Conservation (phyloP, 1,140 invertebrate genomes). For the fruit fly (Drosophila melanogaster) region DNA sequence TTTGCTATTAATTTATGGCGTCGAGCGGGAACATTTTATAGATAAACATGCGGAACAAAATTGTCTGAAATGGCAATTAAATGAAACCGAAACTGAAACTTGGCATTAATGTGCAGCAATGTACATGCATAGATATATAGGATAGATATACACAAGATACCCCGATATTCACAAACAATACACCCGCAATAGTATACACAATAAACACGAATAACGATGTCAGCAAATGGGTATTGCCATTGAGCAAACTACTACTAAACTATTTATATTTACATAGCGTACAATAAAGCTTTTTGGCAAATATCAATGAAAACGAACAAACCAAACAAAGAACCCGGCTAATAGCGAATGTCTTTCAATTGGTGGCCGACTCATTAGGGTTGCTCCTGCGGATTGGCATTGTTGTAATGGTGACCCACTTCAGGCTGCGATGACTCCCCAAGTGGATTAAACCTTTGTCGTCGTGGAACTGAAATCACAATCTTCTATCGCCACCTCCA, state of each 20-base stretch:
- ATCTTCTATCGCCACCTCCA: slow-evolving; percentile 27
- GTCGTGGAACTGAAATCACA: slow-evolving; percentile 5
- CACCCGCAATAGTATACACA: slow-evolving; percentile 20
- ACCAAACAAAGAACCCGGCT: slow-evolving; percentile 18
- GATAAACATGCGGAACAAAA: slow-evolving; percentile 73
- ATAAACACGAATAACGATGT: slow-evolving; percentile 25
- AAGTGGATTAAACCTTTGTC: slow-evolving; percentile 18
- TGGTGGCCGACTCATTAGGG: neutral
- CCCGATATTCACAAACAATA: slow-evolving; percentile 44
- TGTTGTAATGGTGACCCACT: slow-evolving; percentile 38
- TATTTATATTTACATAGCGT: slow-evolving; percentile 46
- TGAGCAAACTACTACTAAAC: slow-evolving; percentile 34
- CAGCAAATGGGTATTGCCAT: slow-evolving; percentile 31
- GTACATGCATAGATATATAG: slow-evolving; percentile 25
- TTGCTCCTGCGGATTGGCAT: neutral
- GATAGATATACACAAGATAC: slow-evolving; percentile 10
- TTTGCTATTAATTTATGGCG: slow-evolving; percentile 63
- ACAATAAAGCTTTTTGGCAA: slow-evolving; percentile 57
- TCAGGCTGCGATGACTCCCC: slow-evolving; percentile 3
- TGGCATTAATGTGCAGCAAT: slow-evolving; percentile 61
- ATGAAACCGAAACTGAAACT: slow-evolving; percentile 69
- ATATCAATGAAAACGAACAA: slow-evolving; percentile 35
- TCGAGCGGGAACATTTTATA: slow-evolving; percentile 51
- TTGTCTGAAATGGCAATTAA: slow-evolving; percentile 73
- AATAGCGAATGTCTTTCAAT: slow-evolving; percentile 12